Evolutionary conservation across 2,797 vertebrate genomes (phyloP), one percentile per base, ranked within the genome.

Genomic region (Toxotes lorentzi): DNA sequence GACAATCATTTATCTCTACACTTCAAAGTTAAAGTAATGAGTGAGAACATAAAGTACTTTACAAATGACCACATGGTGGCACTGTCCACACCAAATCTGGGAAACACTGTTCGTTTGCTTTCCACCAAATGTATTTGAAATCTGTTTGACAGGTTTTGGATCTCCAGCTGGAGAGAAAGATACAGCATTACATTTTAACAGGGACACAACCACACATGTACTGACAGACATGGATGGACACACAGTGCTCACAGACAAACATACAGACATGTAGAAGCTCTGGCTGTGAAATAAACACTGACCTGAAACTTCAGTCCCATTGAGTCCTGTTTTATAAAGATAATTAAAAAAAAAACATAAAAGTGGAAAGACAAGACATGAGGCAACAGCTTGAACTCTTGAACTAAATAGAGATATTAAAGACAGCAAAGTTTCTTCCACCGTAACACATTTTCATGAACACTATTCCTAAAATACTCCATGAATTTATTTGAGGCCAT

Each of bases 261-360:
- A 71, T 64, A 50, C 16, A 73, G 66, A 67, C 64, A 35, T 38
- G 38, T 17, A 57, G 24, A 71, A 27, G 13, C 5, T 73, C 40
- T 71, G 48, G 11, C 1, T 34, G 10, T 60, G 9, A 60, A 72
- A 70, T 57, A 40, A 79, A 41, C 23, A 78, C 89, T 89, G 45
- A 94, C 92, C 93, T 92, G 88, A 78, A 82, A 86, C 14, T 23
- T 76, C 27, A 14, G 90, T 92, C 56, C 92, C 91, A 68, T 86
- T 89, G 73, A 91, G 12, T 11, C 85, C 91, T 91, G 82, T 86
- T 82, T 80, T 47, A 60, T 35, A 67, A 57, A 84, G 27, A 79
- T 11, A 54, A 63, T 32, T 50, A 9, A 23, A 53, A 2, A 53
- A 2, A 54, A 35, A 70, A 63, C 6, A 64, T 32, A 2, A 53